A percentile compares a stretch with the other conserved stretches of the same genome.
Evolutionary conservation across 2,113 vertebrate genomes (phyloP).

Genomic region (Rhodinocichla rosea): DNA sequence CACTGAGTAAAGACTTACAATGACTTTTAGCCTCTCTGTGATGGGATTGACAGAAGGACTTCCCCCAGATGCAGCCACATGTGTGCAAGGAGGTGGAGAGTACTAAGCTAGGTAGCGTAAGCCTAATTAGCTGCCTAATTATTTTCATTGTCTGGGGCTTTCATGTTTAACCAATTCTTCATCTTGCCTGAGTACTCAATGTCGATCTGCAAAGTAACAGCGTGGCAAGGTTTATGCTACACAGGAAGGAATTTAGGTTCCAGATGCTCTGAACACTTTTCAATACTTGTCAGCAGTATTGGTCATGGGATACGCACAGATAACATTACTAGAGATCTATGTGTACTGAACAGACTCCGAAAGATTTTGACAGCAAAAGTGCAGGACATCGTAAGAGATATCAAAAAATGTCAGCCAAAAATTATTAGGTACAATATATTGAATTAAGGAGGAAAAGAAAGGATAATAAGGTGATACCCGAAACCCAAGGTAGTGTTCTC

Average conservation of each 20-base stretch:
- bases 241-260: not conserved
- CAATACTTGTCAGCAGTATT: not conserved
- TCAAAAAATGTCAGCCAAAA: not conserved
- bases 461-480: not conserved
- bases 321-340: not conserved
- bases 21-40: rapidly evolving
- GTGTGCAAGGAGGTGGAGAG: not conserved
- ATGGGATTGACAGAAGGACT: not conserved
- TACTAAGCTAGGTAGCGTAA: not conserved
- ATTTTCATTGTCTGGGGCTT: not conserved
- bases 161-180: not conserved
- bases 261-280: not conserved
- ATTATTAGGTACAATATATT: not conserved
- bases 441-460: not conserved
- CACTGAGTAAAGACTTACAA: not conserved
- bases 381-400: not conserved
- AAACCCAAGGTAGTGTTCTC: not conserved
- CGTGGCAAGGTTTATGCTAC: not conserved
- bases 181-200: not conserved
- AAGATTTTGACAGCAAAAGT: not conserved
- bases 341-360: not conserved
- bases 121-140: not conserved
- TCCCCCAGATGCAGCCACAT: not conserved
- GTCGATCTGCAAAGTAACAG: not conserved
- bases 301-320: not conserved